These are phyloP conservation scores for Medauroidea extradentata DNA, from an alignment of 1,140 invertebrate species.

Conservation along the genomic window DNA sequence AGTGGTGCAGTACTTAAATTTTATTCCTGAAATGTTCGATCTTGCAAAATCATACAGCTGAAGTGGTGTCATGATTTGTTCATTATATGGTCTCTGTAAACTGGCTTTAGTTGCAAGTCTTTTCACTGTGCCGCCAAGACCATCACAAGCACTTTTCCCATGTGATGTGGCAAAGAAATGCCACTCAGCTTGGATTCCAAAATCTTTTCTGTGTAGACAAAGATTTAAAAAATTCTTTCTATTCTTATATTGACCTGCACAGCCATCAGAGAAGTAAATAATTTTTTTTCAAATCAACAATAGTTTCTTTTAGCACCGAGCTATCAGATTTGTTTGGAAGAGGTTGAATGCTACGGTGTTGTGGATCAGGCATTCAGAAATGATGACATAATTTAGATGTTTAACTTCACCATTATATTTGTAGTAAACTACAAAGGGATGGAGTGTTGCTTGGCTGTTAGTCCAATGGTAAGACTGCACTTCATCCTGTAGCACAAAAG, in stretches of 20 bases:
- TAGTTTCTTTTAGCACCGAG: neutral
- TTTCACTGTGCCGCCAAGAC: slow-evolving; percentile 30
- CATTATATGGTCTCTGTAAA: slow-evolving; percentile 15
- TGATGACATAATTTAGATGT: slow-evolving; percentile 12
- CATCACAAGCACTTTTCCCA: slow-evolving; percentile 42
- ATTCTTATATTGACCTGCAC: slow-evolving; percentile 33
- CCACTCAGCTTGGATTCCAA: slow-evolving; percentile 34
- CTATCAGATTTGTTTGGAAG: slow-evolving; percentile 11
- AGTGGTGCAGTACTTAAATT: slow-evolving; percentile 1
- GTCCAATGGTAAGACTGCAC: slow-evolving; percentile 26
- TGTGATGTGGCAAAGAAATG: slow-evolving; percentile 36
- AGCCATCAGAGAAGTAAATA: slow-evolving; percentile 23
- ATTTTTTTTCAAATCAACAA: slow-evolving; percentile 1
- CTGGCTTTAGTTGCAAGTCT: slow-evolving; percentile 23
- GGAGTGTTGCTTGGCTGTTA: slow-evolving; percentile 25
- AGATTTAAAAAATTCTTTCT: slow-evolving; percentile 33
- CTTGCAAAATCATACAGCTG: slow-evolving; percentile 14
- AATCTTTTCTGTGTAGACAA: slow-evolving; percentile 31
- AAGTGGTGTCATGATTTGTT: slow-evolving; percentile 17
- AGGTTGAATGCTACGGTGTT: slow-evolving; percentile 12
- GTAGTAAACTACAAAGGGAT: slow-evolving; percentile 26
- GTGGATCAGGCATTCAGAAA: slow-evolving; percentile 18
- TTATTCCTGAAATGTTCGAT: neutral
- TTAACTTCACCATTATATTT: slow-evolving; percentile 3
- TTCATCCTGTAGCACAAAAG: slow-evolving; percentile 27